Conservation (phyloP, 2,113 vertebrate genomes). For the Nesoenas mayeri region DNA sequence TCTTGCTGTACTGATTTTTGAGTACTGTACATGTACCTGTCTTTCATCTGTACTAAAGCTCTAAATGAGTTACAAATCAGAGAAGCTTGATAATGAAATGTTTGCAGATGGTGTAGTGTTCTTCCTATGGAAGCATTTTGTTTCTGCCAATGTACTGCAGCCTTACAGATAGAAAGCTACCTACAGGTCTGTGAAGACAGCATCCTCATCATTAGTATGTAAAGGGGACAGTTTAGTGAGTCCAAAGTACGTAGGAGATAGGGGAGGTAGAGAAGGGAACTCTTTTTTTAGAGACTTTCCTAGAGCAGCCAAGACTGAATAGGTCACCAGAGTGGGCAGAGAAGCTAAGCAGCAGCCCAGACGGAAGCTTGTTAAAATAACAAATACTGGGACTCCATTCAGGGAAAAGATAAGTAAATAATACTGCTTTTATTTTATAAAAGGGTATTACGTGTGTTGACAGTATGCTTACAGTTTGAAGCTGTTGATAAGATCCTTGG, state of each 20-base stretch:
- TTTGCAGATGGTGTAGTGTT: background rate
- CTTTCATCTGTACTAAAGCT: background rate
- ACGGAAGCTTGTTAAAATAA: background rate
- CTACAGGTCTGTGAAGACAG: background rate
- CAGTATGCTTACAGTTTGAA: background rate
- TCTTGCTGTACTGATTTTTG: background rate
- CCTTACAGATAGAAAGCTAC: background rate
- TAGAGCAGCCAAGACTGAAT: background rate
- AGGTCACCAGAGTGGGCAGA: background rate
- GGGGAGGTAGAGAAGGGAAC: background rate
- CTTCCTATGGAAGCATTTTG: background rate
- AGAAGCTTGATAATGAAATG: background rate
- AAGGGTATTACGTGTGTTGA: background rate
- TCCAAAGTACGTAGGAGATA: background rate
- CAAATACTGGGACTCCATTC: background rate
- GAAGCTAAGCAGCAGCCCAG: background rate
- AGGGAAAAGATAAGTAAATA: background rate
- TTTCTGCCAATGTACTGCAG: background rate
- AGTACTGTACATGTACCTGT: background rate
- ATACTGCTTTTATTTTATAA: background rate
- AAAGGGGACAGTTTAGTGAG: background rate
- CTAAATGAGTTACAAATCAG: background rate
- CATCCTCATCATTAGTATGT: background rate
- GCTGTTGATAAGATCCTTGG: background rate
- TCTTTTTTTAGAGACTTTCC: background rate